Percentiles rank a stretch among this genome's conserved stretches.
phyloP scores from a whole-genome alignment of 2,888 invertebrate genomes.

The Diaprepes abbreviatus region DNA sequence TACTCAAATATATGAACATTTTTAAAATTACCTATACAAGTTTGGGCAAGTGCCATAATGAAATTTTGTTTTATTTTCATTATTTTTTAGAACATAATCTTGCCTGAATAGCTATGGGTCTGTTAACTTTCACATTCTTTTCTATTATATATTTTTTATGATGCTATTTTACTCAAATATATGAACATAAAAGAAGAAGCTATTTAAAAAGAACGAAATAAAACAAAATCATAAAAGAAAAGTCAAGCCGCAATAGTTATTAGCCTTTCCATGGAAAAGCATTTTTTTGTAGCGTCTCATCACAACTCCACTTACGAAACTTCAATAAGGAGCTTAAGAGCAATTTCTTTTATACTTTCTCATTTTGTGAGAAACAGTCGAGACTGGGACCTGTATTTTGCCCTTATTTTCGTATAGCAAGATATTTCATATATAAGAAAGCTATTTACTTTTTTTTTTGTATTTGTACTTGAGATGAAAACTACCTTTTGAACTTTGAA shows the following conservation, averaged over 20 bases:
- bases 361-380: constrained; percentile 30
- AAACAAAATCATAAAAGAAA: not conserved
- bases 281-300: constrained; percentile 25
- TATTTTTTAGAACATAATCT: too few relatives aligned
- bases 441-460: constrained; percentile 5
- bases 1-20: too few relatives aligned
- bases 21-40: too few relatives aligned
- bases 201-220: not conserved
- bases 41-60: too few relatives aligned
- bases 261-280: constrained; percentile 15
- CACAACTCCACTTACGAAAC: constrained; percentile 17
- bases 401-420: constrained; percentile 18
- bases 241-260: not conserved
- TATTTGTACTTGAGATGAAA: constrained; percentile 4
- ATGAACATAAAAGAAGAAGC: too few relatives aligned
- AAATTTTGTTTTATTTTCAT: too few relatives aligned
- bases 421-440: constrained; percentile 9
- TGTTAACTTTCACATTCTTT: too few relatives aligned
- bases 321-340: constrained; percentile 27
- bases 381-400: not conserved
- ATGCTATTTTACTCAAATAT: too few relatives aligned
- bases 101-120: too few relatives aligned
- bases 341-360: constrained; percentile 29
- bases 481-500: constrained; percentile 6
- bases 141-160: too few relatives aligned